Evolutionary conservation across 2,113 vertebrate species (phyloP).

Genomic region (Calyptomena viridis): DNA sequence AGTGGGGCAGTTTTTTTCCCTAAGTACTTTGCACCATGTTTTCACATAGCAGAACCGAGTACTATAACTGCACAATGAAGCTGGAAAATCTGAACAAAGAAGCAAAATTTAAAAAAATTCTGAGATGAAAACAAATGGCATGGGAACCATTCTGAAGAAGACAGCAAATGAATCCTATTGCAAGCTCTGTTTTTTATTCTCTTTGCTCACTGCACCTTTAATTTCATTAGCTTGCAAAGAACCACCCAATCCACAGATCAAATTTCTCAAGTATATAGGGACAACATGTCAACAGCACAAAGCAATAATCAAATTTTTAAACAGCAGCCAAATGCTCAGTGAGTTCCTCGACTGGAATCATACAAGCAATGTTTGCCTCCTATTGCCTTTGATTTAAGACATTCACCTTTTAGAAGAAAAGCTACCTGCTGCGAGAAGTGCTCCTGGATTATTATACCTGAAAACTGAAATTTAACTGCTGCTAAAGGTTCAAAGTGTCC

Average conservation of each 20-base stretch:
- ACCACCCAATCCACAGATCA: constrained; percentile 1
- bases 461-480: neutral
- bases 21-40: constrained; percentile 6
- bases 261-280: constrained; percentile 7
- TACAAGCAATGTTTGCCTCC: neutral
- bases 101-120: neutral
- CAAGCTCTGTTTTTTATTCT: constrained; percentile 7
- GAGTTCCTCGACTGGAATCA: neutral
- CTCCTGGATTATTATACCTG: neutral
- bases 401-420: neutral
- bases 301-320: constrained; percentile 1
- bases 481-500: neutral
- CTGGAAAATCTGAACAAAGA: neutral
- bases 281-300: neutral
- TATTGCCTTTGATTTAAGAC: neutral
- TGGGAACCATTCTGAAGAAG: neutral
- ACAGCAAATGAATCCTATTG: neutral
- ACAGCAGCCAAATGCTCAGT: neutral
- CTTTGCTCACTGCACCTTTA: constrained; percentile 8
- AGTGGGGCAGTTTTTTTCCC: neutral
- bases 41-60: neutral
- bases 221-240: constrained; percentile 30
- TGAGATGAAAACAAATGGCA: neutral
- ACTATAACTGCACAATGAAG: neutral
- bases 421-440: neutral